Evolutionary conservation across 2,113 vertebrate species (phyloP), one percentile per base, ranked within the genome.

Genomic region (Euleptes europaea): DNA sequence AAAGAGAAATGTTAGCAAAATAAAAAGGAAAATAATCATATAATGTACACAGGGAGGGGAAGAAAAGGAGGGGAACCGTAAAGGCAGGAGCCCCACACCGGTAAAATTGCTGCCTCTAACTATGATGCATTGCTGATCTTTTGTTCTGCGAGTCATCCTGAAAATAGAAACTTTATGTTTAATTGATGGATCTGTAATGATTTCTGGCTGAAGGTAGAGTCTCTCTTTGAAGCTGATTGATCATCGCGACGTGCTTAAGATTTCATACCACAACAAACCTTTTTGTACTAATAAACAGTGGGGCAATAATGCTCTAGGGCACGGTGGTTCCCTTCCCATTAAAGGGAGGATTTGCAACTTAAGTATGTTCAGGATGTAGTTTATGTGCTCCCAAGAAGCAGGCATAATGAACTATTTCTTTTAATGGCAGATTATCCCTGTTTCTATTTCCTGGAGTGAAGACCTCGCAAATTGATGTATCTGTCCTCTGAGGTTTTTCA

Each of bases 391-490:
- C 93, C 93, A 94, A 97, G 97, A 97, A 97, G 96, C 96, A 95
- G 94, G 96, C 97, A 96, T 97, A 98, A 97, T 97, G 95, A 98
- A 97, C 97, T 96, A 96, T 98, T 98, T 97, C 95, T 97, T 97
- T 97, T 98, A 98, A 98, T 97, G 96, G 97, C 94, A 97, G 97
- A 98, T 98, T 97, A 97, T 97, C 96, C 96, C 96, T 96, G 97
- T 97, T 98, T 97, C 97, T 97, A 95, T 96, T 97, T 98, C 97
- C 97, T 97, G 96, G 95, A 98, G 97, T 95, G 97, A 97, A 97
- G 97, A 97, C 97, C 97, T 97, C 83, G 94, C 96, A 99, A 98
- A 99, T 98, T 98, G 98, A 99, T 98, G 98, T 97, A 98, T 98
- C 96, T 97, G 97, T 98, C 98, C 97, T 98, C 96, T 93, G 97